A percentile compares a stretch with the other conserved stretches of the same genome.
These are phyloP conservation scores for Melinaea menophilus DNA, from an alignment of 2,888 invertebrate species.

Conservation along the genomic window DNA sequence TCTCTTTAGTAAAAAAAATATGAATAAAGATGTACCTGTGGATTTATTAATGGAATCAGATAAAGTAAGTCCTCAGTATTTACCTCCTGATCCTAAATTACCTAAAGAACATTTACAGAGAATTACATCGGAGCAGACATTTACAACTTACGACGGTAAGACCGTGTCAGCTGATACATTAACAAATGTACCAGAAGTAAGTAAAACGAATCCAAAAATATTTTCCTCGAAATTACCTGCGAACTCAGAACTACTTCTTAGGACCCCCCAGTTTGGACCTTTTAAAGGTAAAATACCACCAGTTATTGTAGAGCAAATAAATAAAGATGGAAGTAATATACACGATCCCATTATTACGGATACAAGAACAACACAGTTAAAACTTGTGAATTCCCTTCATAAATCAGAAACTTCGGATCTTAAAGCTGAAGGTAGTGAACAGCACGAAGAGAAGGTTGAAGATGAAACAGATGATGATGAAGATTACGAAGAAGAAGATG, in stretches of 20 bases:
- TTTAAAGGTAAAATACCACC: conserved; percentile 85
- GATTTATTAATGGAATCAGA: conserved; percentile 85
- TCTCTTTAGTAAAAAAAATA: conserved; percentile 60
- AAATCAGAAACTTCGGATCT: conserved; percentile 42
- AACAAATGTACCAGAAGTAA: conserved; percentile 74
- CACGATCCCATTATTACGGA: conserved; percentile 31
- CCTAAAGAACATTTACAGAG: conserved; percentile 71
- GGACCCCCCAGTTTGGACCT: conserved; percentile 85
- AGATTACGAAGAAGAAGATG: conserved; percentile 37
- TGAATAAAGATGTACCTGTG: conserved; percentile 67
- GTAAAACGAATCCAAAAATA: conserved; percentile 52
- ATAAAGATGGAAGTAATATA: conserved; percentile 33
- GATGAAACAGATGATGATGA: conserved; percentile 38
- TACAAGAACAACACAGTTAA: conserved; percentile 56
- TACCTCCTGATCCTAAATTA: conserved; percentile 81
- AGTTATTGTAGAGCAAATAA: conserved; percentile 49
- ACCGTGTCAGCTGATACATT: conserved; percentile 81
- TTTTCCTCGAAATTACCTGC: conserved; percentile 68
- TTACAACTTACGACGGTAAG: conserved; percentile 87
- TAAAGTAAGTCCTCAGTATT: conserved; percentile 83
- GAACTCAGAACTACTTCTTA: conserved; percentile 78
- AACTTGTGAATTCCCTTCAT: conserved; percentile 51
- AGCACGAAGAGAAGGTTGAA: conserved; percentile 39
- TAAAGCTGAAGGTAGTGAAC: conserved; percentile 50
- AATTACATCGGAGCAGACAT: conserved; percentile 61